Conservation (phyloP, 1,140 invertebrate genomes). For the Drosophila neocordata region DNA sequence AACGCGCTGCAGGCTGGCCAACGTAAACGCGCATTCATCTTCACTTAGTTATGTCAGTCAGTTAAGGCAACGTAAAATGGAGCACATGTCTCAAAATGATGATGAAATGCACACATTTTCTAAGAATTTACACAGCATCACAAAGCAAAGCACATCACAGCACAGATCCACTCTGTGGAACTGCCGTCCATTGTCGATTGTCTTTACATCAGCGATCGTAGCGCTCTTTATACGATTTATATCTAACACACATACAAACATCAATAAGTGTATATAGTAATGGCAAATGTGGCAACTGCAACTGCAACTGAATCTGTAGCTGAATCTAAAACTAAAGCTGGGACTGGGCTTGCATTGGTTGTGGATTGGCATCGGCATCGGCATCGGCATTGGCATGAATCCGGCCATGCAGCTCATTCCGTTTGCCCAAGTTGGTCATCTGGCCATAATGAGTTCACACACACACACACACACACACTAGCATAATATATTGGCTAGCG, state of each 20-base stretch:
- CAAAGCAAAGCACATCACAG: too few species aligned
- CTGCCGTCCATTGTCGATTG: not conserved
- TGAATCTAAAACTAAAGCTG: not conserved
- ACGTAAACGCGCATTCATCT: constrained; percentile 72
- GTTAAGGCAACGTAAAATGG: constrained; percentile 75
- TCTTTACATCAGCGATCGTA: constrained; percentile 31
- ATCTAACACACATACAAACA: not conserved
- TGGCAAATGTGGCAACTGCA: constrained; percentile 34
- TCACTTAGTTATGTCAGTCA: constrained; percentile 82
- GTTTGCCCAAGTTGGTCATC: constrained; percentile 78
- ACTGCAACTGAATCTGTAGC: not conserved
- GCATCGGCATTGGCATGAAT: constrained; percentile 37
- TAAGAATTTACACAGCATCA: constrained; percentile 66
- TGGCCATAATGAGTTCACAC: constrained; percentile 71
- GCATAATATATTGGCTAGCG: not conserved
- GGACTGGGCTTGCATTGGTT: constrained; percentile 3
- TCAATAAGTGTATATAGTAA: not conserved
- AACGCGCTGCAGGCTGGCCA: constrained; percentile 43
- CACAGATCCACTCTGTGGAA: not conserved
- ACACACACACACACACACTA: constrained; percentile 31
- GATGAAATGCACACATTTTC: constrained; percentile 82
- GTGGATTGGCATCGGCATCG: not conserved
- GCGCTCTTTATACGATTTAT: constrained; percentile 36
- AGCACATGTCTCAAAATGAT: constrained; percentile 82
- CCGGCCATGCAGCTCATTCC: constrained; percentile 73